phyloP scores from a whole-genome alignment of 1,140 invertebrate genomes.

The Cheumatopsyche charites region DNA sequence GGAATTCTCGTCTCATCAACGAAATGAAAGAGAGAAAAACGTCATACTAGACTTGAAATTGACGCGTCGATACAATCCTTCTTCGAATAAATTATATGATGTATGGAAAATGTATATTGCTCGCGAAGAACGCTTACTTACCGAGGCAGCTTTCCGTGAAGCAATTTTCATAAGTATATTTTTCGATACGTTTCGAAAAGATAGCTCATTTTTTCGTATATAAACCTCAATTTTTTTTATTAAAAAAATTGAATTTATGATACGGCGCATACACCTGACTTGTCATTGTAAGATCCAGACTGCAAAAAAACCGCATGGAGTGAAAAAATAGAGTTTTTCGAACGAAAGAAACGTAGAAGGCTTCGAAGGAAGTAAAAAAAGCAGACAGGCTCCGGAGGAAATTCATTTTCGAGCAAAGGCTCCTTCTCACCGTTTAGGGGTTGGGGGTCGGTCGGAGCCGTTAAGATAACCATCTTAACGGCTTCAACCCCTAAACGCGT shows the following conservation, averaged over 20 bases:
- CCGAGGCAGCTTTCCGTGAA: too few relatives aligned
- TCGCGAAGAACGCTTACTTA: too few relatives aligned
- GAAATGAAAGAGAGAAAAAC: constrained; percentile 12
- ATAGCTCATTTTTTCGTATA: too few relatives aligned
- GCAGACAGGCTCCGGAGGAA: constrained; percentile 42
- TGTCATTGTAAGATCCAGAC: constrained; percentile 5
- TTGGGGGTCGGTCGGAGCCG: constrained; percentile 14
- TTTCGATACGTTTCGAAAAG: too few relatives aligned
- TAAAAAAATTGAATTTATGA: too few relatives aligned
- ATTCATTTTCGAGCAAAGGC: constrained; percentile 45
- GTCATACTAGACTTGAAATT: background rate
- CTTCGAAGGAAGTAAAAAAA: constrained; percentile 42
- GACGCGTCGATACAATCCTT: constrained; percentile 20
- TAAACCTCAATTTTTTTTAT: too few relatives aligned
- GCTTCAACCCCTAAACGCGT: constrained; percentile 27
- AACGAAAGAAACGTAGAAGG: too few relatives aligned
- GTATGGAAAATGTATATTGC: background rate
- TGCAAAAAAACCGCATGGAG: background rate
- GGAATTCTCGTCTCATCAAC: constrained; percentile 18
- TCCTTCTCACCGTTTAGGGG: background rate
- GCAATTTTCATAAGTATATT: too few relatives aligned
- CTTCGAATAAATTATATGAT: constrained; percentile 9
- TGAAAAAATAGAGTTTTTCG: too few relatives aligned
- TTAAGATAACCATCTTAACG: constrained; percentile 48
- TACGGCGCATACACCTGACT: background rate